Evolutionary conservation across 2,113 vertebrate species (phyloP), one percentile per base, ranked within the genome.

Genomic region (Nipponia nippon): DNA sequence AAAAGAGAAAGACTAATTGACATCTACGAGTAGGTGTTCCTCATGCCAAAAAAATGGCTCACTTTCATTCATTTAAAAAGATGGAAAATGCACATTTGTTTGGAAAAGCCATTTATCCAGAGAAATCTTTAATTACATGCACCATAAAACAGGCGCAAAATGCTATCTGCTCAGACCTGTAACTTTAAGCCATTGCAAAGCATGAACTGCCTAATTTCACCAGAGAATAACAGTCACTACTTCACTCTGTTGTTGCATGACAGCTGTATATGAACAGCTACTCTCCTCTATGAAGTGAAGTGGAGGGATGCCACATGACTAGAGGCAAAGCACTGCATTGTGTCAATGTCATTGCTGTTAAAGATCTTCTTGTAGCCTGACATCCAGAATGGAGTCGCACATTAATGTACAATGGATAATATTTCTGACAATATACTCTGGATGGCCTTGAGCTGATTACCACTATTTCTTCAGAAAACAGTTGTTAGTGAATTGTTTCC

Each of bases 61-160:
- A 87, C 65, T 93, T 90, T 86, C 65, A 94, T 75, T 73, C 86
- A 70, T 87, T 83, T 69, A 77, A 96, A 83, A 73, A 93, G 42
- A 53, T 91, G 36, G 59, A 36, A 95, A 95, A 92, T 25, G 20
- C 67, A 38, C 63, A 67, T 67, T 67, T 93, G 30, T 62, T 79
- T 83, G 65, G 47, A 67, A 61, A 94, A 81, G 38, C 16, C 36
- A 88, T 97, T 92, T 93, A 96, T 88, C 42, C 83, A 72, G 66
- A 58, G 65, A 87, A 95, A 95, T 97, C 86, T 95, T 95, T 89
- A 85, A 90, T 96, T 93, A 85, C 66, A 95, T 96, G 93, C 92
- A 21, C 93, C 93, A 96, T 94, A 83, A 95, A 95, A 87, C 87
- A 79, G 87, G 32, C 52, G 15, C 55, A 97, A 96, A 96, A 83